Evolutionary conservation across 2,113 vertebrate genomes (phyloP), one percentile per base, ranked within the genome.

Genomic region (Mola mola): DNA sequence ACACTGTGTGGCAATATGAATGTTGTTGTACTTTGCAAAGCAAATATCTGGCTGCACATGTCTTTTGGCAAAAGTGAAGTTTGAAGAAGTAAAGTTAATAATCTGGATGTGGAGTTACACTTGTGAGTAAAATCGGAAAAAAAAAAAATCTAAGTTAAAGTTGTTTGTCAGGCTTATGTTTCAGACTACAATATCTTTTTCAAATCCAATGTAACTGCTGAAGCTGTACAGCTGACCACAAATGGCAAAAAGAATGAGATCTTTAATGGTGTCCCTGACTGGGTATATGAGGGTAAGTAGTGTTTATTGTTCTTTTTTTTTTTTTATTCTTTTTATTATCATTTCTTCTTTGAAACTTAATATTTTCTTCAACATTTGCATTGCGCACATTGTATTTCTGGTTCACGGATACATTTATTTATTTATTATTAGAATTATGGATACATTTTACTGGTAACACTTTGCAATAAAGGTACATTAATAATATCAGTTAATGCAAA

Each of bases 241-340:
- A 93, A 94, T 79, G 97, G 96, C 65, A 92, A 92, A 86, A 79
- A 92, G 80, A 95, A 98, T 86, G 83, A 93, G 86, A 93, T 99
- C 87, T 94, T 94, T 56, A 98, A 99, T 84, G 97, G 97, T 13
- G 84, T 98, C 64, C 95, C 96, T 74, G 97, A 99, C 78, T 99
- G 97, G 97, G 93, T 94, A 15, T 98, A 99, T 86, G 97, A 99
- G 90, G 97, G 97, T 98, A 74, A 80, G 66, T 40, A 29, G 19
- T 2, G 3, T 20, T 21, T 3, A 11, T 13, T 8, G 2, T 21
- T 17, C 1, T 4, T 25, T 12, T n/a, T 34, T 11, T 4, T 36
- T 36, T 36, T n/a, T 5, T 1, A n/a, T 11, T 36, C 33, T 41
- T 3, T 41, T 19, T n/a, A 33, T 12, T 11, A 25, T 21, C 0